Percentiles rank a stretch among this genome's conserved stretches.
Evolutionary conservation across 2,797 vertebrate genomes (phyloP).

Genomic region (Pangasius mekongensis): DNA sequence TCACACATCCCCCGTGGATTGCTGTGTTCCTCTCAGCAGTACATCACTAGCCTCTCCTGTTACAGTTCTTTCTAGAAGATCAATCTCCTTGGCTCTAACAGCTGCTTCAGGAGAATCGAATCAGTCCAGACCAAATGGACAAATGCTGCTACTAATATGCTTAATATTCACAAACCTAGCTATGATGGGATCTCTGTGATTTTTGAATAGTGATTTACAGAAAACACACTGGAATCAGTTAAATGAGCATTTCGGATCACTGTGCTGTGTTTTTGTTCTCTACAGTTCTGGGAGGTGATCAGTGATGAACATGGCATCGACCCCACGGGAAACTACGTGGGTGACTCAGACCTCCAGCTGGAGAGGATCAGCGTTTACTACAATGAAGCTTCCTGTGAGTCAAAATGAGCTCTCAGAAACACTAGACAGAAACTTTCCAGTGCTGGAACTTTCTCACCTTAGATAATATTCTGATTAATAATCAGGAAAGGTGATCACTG

Average conservation of each 20-base stretch:
- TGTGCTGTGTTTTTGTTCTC: constrained; percentile 6
- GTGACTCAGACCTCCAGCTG: constrained; percentile 51
- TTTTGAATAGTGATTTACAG: not conserved
- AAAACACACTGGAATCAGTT: not conserved
- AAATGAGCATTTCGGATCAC: not conserved
- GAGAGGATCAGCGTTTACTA: constrained; percentile 56
- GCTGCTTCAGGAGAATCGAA: not conserved
- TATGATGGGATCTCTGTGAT: not conserved
- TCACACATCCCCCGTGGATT: not conserved
- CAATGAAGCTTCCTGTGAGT: constrained; percentile 54
- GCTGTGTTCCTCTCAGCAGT: constrained; percentile 24
- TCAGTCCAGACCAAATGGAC: not conserved
- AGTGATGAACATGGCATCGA: constrained; percentile 55
- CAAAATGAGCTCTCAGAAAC: not conserved
- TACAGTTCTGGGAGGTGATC: constrained; percentile 55
- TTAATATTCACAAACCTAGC: not conserved
- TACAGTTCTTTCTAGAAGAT: constrained; percentile 26
- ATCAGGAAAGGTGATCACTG: not conserved
- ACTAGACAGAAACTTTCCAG: not conserved
- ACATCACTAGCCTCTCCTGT: constrained; percentile 15
- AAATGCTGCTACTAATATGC: not conserved
- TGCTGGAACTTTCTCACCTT: not conserved
- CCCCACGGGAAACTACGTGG: constrained; percentile 53
- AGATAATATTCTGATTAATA: not conserved
- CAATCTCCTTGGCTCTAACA: not conserved